Conservation (phyloP, 2,113 vertebrate species). For the Corydoras sp. region DNA sequence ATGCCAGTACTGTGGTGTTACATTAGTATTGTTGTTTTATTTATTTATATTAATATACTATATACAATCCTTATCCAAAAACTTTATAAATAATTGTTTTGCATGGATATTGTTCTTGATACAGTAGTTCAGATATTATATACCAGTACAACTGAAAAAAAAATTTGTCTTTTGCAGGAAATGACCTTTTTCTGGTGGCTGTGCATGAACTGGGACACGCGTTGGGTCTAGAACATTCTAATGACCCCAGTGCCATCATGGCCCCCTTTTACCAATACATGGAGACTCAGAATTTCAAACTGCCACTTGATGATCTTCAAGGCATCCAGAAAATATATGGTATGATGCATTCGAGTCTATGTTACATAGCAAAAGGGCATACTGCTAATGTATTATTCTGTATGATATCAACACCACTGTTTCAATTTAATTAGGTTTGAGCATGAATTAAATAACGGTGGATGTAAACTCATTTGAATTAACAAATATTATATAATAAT, state of each 20-base stretch:
- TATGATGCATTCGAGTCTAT: constrained; percentile 38
- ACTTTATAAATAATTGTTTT: too few species aligned
- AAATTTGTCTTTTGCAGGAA: constrained; percentile 65
- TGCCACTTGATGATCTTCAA: constrained; percentile 93
- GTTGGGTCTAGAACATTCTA: constrained; percentile 90
- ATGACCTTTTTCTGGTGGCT: constrained; percentile 92
- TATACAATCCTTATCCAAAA: too few species aligned
- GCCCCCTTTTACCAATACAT: constrained; percentile 99
- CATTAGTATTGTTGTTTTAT: too few species aligned
- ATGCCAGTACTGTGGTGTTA: too few species aligned
- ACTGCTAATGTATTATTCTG: too few species aligned
- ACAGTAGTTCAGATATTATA: too few species aligned
- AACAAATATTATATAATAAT: neutral
- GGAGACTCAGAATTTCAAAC: constrained; percentile 97
- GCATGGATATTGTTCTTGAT: too few species aligned
- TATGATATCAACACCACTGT: neutral
- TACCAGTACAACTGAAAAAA: too few species aligned
- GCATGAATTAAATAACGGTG: neutral
- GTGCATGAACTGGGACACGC: constrained; percentile 94
- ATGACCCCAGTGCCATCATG: constrained; percentile 96
- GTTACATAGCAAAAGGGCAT: neutral
- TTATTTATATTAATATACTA: too few species aligned
- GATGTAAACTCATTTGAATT: neutral
- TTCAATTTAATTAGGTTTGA: neutral
- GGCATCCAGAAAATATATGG: constrained; percentile 98